Base-by-base conservation (phyloP, 1,140 invertebrate genomes). In the Nasonia vitripennis region DNA sequence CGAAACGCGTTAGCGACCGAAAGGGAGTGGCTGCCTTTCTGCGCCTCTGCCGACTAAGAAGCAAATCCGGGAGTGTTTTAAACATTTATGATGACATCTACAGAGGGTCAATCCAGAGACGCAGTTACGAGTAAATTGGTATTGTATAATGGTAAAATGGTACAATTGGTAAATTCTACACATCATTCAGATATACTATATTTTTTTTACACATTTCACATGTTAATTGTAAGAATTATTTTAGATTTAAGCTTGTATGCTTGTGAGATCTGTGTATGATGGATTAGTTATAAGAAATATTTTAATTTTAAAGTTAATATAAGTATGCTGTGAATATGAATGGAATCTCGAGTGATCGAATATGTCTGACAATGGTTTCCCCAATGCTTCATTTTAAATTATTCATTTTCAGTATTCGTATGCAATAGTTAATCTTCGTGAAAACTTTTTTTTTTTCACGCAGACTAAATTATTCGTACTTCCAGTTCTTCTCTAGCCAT, bases 11-110 rank as follows among this genome's bases (percentile, higher is more conserved):
- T 31, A 23, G 75, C 67, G 20, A 48, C 85, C 67, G 85, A 86
- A 86, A 86, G 74, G 81, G 68, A 79, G 55, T 23, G 20, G 55
- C 34, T 79, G 81, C 80, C 68, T 83, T 78, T 67, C 83, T 70
- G 75, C 74, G 31, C 31, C 31, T 67, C 27, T 78, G 34, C 77
- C 68, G 85, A 86, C 37, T 86, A 86, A 27, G 85, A 83, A 82
- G 77, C 81, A 78, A 86, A 86, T 0, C 1, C 85, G 85, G 85
- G 85, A 86, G 85, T 86, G 85, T 31, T 31, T 70, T 34, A 31
- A n/a, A 34, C 20, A 74, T 71, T 51, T 20, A 79, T 11, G 20
- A 79, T 51, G 27, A 3, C 12, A 37, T 37, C 0, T 1, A 10
- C n/a, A 67, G 41, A 51, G 27, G 77, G 48, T 78, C 41, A 34